Evolutionary conservation across 1,140 invertebrate genomes (phyloP).

Genomic region (Druon quercuslanigerum): DNA sequence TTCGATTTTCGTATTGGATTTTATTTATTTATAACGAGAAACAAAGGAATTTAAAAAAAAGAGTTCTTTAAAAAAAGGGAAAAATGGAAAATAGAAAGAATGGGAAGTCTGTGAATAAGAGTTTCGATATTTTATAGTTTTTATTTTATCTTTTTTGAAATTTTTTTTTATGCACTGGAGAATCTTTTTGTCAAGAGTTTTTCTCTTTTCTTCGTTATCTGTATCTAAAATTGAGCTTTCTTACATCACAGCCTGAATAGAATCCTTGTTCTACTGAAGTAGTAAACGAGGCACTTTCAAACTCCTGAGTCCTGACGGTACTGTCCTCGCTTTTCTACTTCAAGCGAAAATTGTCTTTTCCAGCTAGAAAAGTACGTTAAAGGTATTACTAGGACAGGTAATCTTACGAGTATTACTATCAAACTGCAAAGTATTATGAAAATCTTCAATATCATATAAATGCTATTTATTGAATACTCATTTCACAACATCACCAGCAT

Average conservation of each 20-base stretch:
- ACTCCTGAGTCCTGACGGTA: constrained; percentile 1
- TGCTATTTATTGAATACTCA: neutral
- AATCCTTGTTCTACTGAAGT: constrained; percentile 29
- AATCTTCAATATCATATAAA: neutral
- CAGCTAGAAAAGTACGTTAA: neutral
- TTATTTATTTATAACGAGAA: no score
- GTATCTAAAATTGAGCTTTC: constrained; percentile 7
- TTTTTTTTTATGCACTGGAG: neutral
- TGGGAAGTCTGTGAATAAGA: no score
- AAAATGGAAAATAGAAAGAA: no score
- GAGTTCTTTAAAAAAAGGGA: no score
- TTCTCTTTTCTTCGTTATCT: constrained; percentile 8
- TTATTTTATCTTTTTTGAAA: no score
- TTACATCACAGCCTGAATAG: neutral
- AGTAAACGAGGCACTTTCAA: constrained; percentile 17
- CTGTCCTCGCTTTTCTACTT: constrained; percentile 4
- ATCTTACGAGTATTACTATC: neutral
- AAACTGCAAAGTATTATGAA: neutral
- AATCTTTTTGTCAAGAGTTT: neutral
- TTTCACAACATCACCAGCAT: neutral
- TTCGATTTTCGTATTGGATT: no score
- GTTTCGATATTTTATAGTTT: no score
- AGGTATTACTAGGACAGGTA: constrained; percentile 8
- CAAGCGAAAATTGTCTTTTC: constrained; percentile 22
- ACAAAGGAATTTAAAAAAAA: no score